Percentiles rank a stretch among this genome's conserved stretches.
These are phyloP conservation scores for Petrosia ficiformis DNA, from an alignment of 37 sponge, comb jelly and placozoan species.

Conservation along the genomic window DNA sequence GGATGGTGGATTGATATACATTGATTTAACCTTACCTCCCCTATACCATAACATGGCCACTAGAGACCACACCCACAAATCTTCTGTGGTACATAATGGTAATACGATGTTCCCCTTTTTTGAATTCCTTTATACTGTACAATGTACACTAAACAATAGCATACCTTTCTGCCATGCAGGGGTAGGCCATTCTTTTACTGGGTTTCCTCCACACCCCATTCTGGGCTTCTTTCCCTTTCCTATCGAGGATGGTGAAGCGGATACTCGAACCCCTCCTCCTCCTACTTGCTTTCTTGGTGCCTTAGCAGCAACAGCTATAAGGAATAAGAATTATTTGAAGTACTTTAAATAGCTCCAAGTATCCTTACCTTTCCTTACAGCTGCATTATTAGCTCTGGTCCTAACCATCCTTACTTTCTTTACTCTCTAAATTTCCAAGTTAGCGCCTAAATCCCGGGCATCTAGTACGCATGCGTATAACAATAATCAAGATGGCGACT, in stretches of 20 bases:
- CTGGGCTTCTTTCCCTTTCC: constrained; percentile 9
- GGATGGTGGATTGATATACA: too few species aligned
- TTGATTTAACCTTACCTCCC: too few species aligned
- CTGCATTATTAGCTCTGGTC: constrained; percentile 42
- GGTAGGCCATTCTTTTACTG: constrained; percentile 60
- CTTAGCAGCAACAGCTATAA: constrained; percentile 67
- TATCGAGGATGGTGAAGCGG: constrained; percentile 22
- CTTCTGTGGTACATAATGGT: too few species aligned
- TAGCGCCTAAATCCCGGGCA: not conserved
- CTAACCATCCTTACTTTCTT: constrained; percentile 26
- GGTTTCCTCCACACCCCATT: constrained; percentile 52
- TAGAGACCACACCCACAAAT: too few species aligned
- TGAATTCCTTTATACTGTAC: too few species aligned
- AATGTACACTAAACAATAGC: too few species aligned
- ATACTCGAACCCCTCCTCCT: not conserved
- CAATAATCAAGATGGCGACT: constrained; percentile 46
- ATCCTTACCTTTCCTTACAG: constrained; percentile 40
- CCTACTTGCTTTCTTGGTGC: constrained; percentile 70
- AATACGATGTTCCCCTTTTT: too few species aligned
- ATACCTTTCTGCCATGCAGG: constrained; percentile 72
- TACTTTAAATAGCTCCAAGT: not conserved
- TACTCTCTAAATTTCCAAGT: not conserved
- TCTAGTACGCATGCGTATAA: not conserved
- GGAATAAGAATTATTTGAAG: not conserved
- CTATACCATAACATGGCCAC: too few species aligned